Evolutionary conservation across 2,113 vertebrate species (phyloP).

Genomic region (Peromyscus leucopus): DNA sequence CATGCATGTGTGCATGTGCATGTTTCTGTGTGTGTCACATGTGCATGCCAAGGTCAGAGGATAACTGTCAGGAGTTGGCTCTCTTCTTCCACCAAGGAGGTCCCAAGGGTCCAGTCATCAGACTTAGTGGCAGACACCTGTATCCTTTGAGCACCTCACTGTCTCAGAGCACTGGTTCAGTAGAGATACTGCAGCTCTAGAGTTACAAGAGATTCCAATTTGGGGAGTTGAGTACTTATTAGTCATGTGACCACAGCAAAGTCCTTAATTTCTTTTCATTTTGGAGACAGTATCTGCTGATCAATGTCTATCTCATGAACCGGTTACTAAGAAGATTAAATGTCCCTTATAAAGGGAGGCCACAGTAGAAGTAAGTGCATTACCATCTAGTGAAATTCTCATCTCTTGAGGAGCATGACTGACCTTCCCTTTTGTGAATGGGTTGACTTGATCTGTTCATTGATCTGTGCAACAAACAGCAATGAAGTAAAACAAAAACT

Average conservation of each 20-base stretch:
- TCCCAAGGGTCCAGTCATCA: neutral
- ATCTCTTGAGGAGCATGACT: conserved; percentile 46
- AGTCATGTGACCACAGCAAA: neutral
- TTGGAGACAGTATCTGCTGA: neutral
- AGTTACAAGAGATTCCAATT: neutral
- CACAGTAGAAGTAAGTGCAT: conserved; percentile 6
- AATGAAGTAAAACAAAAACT: conserved; percentile 30
- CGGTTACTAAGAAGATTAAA: neutral
- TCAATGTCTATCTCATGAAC: neutral
- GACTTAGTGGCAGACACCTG: neutral
- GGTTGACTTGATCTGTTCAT: conserved; percentile 24
- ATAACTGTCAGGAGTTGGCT: neutral
- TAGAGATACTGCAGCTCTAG: neutral
- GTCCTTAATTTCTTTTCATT: conserved; percentile 42
- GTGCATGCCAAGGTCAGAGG: neutral
- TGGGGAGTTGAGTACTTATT: neutral
- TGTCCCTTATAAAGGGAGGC: neutral
- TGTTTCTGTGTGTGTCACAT: neutral
- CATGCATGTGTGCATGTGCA: neutral
- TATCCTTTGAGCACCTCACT: neutral
- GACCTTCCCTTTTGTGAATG: neutral
- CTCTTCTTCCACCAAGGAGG: neutral
- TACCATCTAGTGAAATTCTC: conserved; percentile 28
- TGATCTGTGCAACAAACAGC: neutral
- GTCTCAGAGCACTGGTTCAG: neutral